Base-by-base conservation (phyloP, 1,140 invertebrate genomes). In the Limonius californicus region DNA sequence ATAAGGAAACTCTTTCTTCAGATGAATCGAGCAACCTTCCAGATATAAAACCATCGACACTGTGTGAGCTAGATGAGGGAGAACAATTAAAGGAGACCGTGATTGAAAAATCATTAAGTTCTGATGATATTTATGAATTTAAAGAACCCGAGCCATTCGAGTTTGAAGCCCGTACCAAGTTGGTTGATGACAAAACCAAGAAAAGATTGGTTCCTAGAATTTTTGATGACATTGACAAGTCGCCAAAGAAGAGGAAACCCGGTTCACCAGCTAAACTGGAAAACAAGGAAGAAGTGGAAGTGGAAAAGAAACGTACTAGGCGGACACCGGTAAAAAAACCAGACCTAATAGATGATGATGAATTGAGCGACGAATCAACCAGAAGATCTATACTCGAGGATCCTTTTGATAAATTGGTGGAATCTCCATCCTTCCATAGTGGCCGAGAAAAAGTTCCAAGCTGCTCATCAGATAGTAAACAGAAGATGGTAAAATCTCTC, bases 141-240 rank as follows among this genome's bases (percentile, higher is more conserved):
- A 92, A 92, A 76, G 91, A 94, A 78, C 89, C 89, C 0, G 90
- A 93, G 76, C 89, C 90, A 0, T 92, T 92, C 70, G 89, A 92
- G 74, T 86, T 91, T 67, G 88, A 91, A 75, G 82, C 87, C 8
- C 82, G 87, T 39, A 67, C 74, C 16, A 74, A 71, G 61, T 55
- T 71, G 32, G 68, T 53, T 1, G 83, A 84, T 67, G 83, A 84
- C 58, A 84, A 84, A 65, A 63, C 18, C 23, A 83, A 83, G 70
- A 84, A 84, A 69, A 75, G 82, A 30, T 57, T 76, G 9, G 77
- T 78, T 7, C 79, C 82, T 66, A 75, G 82, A 32, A 78, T 84
- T 61, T 83, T 83, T 62, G 82, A 84, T 54, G 81, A 83, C 47
- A 73, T 83, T 23, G 76, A 78, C 16, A 78, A 77, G 61, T 73